Conservation (phyloP, 2,797 vertebrate genomes). For the Onychomys arenicola region DNA sequence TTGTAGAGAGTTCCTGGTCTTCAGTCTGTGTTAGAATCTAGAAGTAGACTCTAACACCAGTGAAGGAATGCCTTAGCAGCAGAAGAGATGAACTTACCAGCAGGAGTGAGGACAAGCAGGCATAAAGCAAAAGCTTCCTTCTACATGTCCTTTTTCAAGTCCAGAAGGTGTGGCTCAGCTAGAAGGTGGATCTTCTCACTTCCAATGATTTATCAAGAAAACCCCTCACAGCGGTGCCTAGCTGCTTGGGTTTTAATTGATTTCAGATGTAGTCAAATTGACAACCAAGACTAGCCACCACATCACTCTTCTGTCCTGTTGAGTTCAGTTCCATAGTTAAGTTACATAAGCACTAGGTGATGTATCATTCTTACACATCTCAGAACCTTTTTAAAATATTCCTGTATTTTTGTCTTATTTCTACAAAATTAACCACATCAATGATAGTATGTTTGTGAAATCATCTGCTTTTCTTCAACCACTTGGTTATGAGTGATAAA, state of each 20-base stretch:
- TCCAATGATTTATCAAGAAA: not conserved
- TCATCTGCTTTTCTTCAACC: constrained; percentile 37
- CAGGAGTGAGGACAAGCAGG: not conserved
- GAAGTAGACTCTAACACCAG: not conserved
- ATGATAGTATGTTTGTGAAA: not conserved
- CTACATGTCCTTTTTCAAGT: too few relatives aligned
- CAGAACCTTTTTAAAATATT: constrained; percentile 29
- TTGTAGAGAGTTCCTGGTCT: not conserved
- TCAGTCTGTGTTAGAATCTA: not conserved
- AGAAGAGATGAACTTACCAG: not conserved
- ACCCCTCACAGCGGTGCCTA: not conserved
- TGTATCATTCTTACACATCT: not conserved
- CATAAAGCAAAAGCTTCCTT: not conserved
- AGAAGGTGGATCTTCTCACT: not conserved
- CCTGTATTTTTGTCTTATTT: not conserved
- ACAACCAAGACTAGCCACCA: not conserved
- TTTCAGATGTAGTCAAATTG: not conserved
- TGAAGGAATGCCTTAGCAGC: not conserved
- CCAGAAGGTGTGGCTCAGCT: not conserved
- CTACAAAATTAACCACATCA: constrained; percentile 3
- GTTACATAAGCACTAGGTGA: not conserved
- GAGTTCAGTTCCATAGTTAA: not conserved
- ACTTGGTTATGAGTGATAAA: not conserved
- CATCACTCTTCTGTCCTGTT: not conserved
- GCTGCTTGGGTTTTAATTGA: not conserved